Percentiles rank a stretch among this genome's conserved stretches.
phyloP scores from a whole-genome alignment of 2,888 invertebrate genomes.

The Cyclophora albipunctata region DNA sequence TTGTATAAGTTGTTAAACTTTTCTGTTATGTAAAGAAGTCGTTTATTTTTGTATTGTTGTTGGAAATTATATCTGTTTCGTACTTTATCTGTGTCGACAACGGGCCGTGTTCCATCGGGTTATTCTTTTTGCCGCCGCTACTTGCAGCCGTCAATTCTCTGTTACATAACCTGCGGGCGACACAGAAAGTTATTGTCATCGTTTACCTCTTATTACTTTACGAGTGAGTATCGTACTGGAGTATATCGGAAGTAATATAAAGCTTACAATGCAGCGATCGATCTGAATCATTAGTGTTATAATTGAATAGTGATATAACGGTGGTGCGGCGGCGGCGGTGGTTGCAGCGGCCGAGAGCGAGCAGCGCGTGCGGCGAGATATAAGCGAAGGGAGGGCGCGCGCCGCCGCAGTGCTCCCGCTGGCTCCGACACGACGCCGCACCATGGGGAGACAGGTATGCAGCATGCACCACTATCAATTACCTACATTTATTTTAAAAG shows the following conservation, averaged over 20 bases:
- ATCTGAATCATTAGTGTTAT: constrained; percentile 22
- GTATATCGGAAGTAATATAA: constrained; percentile 33
- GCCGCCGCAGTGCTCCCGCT: constrained; percentile 54
- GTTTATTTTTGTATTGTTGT: too few species aligned
- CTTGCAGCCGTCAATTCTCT: constrained; percentile 1
- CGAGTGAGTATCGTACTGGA: constrained; percentile 9
- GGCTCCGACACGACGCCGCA: constrained; percentile 44
- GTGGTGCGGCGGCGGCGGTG: constrained; percentile 25
- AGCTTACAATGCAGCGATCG: constrained; percentile 26
- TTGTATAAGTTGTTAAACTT: too few species aligned
- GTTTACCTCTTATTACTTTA: constrained; percentile 13
- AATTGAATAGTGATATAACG: constrained; percentile 39
- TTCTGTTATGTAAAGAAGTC: too few species aligned
- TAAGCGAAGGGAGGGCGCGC: constrained; percentile 46
- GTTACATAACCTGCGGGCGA: constrained; percentile 27
- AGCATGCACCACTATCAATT: too few species aligned
- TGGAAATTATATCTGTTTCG: too few species aligned
- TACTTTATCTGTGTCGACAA: too few species aligned
- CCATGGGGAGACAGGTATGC: constrained; percentile 62
- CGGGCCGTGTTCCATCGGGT: too few species aligned
- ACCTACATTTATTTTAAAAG: too few species aligned
- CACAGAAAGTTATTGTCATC: constrained; percentile 18
- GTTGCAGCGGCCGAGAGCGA: constrained; percentile 21
- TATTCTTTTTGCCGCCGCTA: too few species aligned
- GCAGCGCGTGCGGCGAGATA: constrained; percentile 39